Evolutionary conservation across 2,797 vertebrate species (phyloP).

Genomic region (Vipera ursinii): DNA sequence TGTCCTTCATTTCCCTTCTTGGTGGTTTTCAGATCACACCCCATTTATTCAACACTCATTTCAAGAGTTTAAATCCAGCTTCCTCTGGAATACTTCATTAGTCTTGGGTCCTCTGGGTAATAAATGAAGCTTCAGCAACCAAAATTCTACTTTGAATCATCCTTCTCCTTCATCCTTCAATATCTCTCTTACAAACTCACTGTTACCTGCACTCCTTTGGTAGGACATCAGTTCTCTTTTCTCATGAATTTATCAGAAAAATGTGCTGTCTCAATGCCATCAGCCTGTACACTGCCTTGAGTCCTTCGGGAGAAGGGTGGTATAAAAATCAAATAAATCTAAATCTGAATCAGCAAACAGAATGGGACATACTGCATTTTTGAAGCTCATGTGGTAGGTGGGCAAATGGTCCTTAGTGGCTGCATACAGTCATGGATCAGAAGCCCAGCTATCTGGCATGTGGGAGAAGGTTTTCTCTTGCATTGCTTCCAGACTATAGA

Average conservation of each 20-base stretch:
- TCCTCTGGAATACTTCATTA: not conserved
- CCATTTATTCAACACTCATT: not conserved
- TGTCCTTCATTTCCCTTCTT: not conserved
- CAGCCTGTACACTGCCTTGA: no score
- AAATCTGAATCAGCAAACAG: not conserved
- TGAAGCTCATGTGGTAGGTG: not conserved
- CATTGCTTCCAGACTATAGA: not conserved
- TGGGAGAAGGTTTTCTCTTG: not conserved
- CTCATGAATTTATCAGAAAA: not conserved
- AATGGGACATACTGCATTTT: not conserved
- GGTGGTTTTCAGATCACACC: not conserved
- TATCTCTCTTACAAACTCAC: not conserved
- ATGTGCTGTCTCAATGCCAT: not conserved
- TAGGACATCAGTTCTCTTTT: not conserved
- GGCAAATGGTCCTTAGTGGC: not conserved
- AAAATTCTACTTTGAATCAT: not conserved
- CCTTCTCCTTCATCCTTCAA: not conserved
- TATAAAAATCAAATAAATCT: no score
- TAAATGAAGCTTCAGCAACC: not conserved
- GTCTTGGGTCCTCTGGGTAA: not conserved
- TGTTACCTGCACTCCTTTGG: not conserved
- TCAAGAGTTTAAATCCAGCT: not conserved
- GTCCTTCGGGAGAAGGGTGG: no score
- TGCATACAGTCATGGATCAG: not conserved
- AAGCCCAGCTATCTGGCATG: not conserved